Evolutionary conservation across 2,888 invertebrate species (phyloP), one percentile per base, ranked within the genome.

Genomic region (Drosophila tripunctata): DNA sequence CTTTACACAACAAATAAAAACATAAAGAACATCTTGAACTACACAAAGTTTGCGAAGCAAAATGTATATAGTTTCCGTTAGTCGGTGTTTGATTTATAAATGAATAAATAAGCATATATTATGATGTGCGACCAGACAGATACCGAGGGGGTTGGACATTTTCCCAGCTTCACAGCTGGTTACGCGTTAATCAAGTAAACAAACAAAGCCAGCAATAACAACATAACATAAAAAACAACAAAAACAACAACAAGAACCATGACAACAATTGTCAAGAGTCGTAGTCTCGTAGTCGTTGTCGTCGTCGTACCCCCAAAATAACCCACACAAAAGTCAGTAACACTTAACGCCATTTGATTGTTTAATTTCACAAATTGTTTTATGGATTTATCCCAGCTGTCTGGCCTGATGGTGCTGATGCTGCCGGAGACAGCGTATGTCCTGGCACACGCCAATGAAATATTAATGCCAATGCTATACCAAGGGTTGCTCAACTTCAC

Each of bases 271-370:
- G 50, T 12, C 3, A 40, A 22, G 40, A 21, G 21, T 12, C 40
- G 2, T 12, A 41, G 27, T 31, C n/a, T n/a, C n/a, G n/a, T n/a
- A n/a, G n/a, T n/a, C n/a, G n/a, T n/a, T n/a, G n/a, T n/a, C n/a
- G n/a, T n/a, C n/a, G n/a, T n/a, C n/a, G n/a, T n/a, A n/a, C n/a
- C 31, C 10, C 22, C 31, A 52, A 58, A 45, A 30, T 45, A 56
- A 50, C 75, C 40, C 48, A 60, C 41, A 61, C 58, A 70, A 65
- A 86, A 87, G 87, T 75, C 79, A 76, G 82, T 67, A 78, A 76
- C 77, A 87, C 88, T 84, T 84, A 84, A 84, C 83, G 88, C 86
- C 88, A 85, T 85, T 85, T 84, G 88, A 84, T 84, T 84, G 83
- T 84, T 84, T 84, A 84, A 84, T 84, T 87, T 84, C 83, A 87